Conservation (phyloP, 1,140 invertebrate genomes). For the Drosophila mayri region DNA sequence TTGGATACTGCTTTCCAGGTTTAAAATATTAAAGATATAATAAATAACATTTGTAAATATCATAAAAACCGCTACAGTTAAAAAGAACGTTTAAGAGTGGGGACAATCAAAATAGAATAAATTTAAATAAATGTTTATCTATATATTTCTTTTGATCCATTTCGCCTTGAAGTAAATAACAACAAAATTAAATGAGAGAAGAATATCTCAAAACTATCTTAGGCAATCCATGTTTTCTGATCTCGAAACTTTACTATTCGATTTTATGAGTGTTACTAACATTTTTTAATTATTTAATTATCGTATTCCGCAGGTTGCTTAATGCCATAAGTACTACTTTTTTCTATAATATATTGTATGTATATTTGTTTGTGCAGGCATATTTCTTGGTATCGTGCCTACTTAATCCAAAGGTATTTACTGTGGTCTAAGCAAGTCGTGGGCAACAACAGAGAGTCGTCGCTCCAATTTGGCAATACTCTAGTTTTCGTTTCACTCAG, state of each 20-base stretch:
- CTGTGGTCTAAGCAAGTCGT: slow-evolving; percentile 6
- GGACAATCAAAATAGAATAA: no score
- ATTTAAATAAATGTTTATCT: background rate
- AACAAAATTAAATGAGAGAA: no score
- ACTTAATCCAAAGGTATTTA: slow-evolving; percentile 13
- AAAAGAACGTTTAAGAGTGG: no score
- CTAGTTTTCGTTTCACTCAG: slow-evolving; percentile 1
- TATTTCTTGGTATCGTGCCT: slow-evolving; percentile 12
- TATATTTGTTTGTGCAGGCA: background rate
- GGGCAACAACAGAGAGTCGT: slow-evolving; percentile 12
- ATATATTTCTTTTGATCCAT: background rate
- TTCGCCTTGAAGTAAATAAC: no score
- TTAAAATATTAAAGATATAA: background rate
- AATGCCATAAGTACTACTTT: background rate
- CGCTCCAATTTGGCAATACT: slow-evolving; percentile 8
- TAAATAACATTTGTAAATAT: background rate
- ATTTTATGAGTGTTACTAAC: background rate
- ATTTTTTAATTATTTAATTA: background rate
- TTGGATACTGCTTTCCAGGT: no score
- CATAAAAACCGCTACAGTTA: no score
- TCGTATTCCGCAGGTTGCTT: slow-evolving; percentile 2
- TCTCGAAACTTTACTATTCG: background rate
- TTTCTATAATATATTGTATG: background rate
- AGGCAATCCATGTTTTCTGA: background rate
- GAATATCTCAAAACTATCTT: background rate